A percentile compares a stretch with the other conserved stretches of the same genome.
These are phyloP conservation scores for Bombus difficillimus DNA, from an alignment of 1,140 invertebrate genomes.

Conservation along the genomic window DNA sequence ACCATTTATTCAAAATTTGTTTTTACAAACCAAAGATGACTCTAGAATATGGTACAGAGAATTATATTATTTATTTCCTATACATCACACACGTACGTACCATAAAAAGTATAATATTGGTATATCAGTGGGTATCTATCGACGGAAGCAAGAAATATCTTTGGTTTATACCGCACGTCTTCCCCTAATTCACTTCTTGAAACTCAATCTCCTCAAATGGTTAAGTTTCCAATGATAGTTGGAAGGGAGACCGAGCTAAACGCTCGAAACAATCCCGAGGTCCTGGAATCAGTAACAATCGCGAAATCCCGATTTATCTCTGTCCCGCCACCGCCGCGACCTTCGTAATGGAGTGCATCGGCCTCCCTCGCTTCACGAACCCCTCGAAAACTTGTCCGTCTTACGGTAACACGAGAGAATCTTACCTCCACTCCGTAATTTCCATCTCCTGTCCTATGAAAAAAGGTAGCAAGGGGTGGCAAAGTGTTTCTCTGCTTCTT, in stretches of 20 bases:
- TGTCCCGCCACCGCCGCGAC: background rate
- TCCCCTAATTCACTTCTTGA: background rate
- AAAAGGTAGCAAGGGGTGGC: no score
- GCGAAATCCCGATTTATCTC: constrained; percentile 48
- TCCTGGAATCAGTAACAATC: constrained; percentile 40
- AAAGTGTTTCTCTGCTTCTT: background rate
- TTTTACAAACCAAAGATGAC: no score
- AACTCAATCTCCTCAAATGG: background rate
- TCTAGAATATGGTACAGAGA: no score
- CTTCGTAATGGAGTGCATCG: constrained; percentile 35
- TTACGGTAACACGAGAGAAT: background rate
- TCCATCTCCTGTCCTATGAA: background rate
- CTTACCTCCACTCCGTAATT: background rate
- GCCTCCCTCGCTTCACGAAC: constrained; percentile 9
- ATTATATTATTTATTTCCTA: no score
- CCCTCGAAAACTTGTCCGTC: background rate
- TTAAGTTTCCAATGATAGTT: constrained; percentile 38
- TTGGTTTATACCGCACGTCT: background rate
- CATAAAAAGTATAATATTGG: no score
- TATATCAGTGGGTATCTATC: background rate
- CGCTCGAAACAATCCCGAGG: constrained; percentile 6
- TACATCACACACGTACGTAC: no score
- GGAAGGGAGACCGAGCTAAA: background rate
- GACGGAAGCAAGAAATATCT: background rate
- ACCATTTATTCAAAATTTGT: no score